Evolutionary conservation across 2,113 vertebrate species (phyloP), one percentile per base, ranked within the genome.

Genomic region (Mesocricetus auratus): DNA sequence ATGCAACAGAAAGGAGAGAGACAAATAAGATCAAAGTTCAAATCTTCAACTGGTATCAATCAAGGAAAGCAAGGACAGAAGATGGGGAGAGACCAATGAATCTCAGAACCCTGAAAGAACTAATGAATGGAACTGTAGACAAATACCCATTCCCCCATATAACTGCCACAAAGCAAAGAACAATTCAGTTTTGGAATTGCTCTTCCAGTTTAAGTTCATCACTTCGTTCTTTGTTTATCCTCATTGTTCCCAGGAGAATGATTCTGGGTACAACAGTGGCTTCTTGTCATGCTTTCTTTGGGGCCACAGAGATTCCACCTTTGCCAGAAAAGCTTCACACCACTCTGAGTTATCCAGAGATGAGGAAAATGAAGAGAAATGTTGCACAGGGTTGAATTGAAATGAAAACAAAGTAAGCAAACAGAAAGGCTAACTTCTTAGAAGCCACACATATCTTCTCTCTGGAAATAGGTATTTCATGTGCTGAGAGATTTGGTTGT

Each of bases 1-100:
- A 97, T 92, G 45, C 31, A 93, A 75, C 73, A 96, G 60, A 96
- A 91, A 91, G 26, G 58, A 96, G 71, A 85, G 36, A 96, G 60
- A 75, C 64, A 95, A 87, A 74, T 9, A 75, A 39, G 66, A 91
- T 96, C 85, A 96, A 91, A 83, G 93, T 91, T 89, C 82, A 91
- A 74, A 89, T 87, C 66, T 79, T 97, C 77, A 91, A 94, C 62
- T 92, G 85, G 53, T 36, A 96, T 73, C 78, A 29, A 78, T 91
- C 69, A 95, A 95, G 53, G 71, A 71, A 82, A 97, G 36, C 58
- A 89, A 79, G 22, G 36, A 73, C 33, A 87, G 89, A 94, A 88
- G 24, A 78, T 16, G 36, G 47, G 53, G 7, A 90, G 42, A 15
- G 10, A 66, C 87, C n/a, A 78, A 26, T 75, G 50, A 66, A 75